phyloP scores from a whole-genome alignment of 2,113 vertebrate species.

The Sitta europaea region DNA sequence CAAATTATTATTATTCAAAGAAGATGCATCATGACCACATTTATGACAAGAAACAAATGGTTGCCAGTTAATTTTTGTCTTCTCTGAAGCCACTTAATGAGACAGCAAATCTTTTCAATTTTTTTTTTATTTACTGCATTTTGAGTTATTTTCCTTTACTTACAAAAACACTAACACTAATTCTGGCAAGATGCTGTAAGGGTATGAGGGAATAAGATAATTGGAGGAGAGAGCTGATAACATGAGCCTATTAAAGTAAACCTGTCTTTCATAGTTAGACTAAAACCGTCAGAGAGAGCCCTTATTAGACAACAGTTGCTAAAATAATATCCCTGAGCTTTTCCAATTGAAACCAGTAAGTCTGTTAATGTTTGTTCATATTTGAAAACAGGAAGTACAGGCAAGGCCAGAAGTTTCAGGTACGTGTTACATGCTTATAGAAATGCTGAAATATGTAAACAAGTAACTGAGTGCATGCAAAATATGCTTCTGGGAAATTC shows the following conservation, averaged over 20 bases:
- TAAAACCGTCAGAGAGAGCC: background rate
- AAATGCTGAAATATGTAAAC: background rate
- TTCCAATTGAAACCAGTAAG: background rate
- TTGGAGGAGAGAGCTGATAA: background rate
- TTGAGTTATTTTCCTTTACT: background rate
- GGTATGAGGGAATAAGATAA: background rate
- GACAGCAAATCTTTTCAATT: background rate
- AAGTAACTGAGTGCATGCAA: background rate
- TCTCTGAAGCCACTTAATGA: background rate
- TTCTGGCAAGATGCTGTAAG: background rate
- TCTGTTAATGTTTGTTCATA: background rate
- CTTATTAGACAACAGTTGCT: background rate
- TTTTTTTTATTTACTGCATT: background rate
- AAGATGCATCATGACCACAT: background rate
- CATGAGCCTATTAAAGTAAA: background rate
- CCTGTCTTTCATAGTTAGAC: background rate
- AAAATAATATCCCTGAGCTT: background rate
- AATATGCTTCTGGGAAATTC: background rate
- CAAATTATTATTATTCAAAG: background rate
- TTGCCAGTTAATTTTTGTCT: background rate
- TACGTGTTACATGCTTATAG: background rate
- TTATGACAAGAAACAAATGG: constrained; percentile 7
- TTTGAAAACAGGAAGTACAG: background rate
- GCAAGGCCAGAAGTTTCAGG: background rate
- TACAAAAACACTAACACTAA: background rate